Percentiles rank a stretch among this genome's conserved stretches.
These are phyloP conservation scores for Fringilla coelebs DNA, from an alignment of 2,797 vertebrate genomes.

Conservation along the genomic window DNA sequence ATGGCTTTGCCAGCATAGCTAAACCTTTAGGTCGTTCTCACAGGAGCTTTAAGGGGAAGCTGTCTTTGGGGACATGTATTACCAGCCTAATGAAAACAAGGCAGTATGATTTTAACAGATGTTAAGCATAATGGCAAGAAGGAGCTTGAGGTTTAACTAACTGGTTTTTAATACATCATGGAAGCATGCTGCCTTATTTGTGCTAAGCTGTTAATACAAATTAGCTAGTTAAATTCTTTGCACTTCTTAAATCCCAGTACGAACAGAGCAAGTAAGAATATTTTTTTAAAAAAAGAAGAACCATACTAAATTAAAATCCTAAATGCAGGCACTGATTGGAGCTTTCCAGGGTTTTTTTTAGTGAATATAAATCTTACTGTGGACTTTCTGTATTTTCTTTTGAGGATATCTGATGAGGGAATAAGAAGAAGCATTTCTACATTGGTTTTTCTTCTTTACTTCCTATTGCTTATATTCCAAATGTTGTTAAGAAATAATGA, in stretches of 20 bases:
- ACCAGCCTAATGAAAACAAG: conserved; percentile 5
- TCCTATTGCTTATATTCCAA: conserved; percentile 2
- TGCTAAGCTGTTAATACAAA: conserved; percentile 10
- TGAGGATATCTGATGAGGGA: not conserved
- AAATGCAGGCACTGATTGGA: not conserved
- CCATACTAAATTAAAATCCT: not conserved
- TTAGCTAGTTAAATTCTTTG: conserved; percentile 5
- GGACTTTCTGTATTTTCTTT: not conserved
- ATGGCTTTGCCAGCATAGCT: conserved; percentile 4
- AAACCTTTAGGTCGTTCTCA: not conserved
- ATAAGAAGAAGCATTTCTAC: not conserved
- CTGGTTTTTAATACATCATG: not conserved
- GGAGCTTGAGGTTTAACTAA: not conserved
- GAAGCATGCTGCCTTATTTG: not conserved
- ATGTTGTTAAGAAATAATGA: not conserved
- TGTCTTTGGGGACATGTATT: not conserved
- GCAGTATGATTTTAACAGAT: not conserved
- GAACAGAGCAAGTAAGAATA: not conserved
- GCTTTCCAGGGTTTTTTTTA: not conserved
- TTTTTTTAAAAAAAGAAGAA: not conserved
- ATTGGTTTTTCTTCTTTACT: not conserved
- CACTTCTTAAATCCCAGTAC: not conserved
- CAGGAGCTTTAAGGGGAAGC: not conserved
- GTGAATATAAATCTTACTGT: not conserved
- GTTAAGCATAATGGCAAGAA: not conserved